phyloP scores from a whole-genome alignment of 1,140 invertebrate species.

The Venustaconcha ellipsiformis region DNA sequence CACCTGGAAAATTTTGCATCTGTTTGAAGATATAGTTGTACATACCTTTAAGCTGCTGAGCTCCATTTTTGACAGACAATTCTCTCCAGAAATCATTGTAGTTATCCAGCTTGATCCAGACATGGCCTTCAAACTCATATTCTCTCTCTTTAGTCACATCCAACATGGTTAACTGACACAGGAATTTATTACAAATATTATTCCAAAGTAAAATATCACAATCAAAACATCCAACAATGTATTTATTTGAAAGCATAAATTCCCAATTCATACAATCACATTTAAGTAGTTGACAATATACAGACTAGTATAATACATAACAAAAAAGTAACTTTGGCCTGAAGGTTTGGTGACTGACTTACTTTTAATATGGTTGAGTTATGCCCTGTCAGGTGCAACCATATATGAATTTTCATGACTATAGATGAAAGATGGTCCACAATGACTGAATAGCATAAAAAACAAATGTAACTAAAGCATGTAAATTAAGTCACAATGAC shows the following conservation, averaged over 20 bases:
- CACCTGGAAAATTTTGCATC: too few relatives aligned
- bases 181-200: not conserved
- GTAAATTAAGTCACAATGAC: not conserved
- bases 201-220: not conserved
- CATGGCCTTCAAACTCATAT: conserved; percentile 39
- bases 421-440: too few relatives aligned
- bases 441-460: too few relatives aligned
- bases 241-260: too few relatives aligned
- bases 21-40: not conserved
- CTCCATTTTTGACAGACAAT: conserved; percentile 42
- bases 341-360: not conserved
- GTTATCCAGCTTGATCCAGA: conserved; percentile 40
- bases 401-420: too few relatives aligned
- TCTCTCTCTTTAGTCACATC: conserved; percentile 41
- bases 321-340: not conserved
- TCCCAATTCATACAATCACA: too few relatives aligned
- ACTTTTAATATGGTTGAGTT: too few relatives aligned
- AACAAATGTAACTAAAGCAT: too few relatives aligned
- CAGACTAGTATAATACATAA: not conserved
- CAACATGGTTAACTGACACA: conserved; percentile 41
- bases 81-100: conserved; percentile 51
- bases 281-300: too few relatives aligned
- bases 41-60: conserved; percentile 37
- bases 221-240: too few relatives aligned
- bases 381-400: too few relatives aligned